These are phyloP conservation scores for Protophormia terraenovae DNA, from an alignment of 2,888 invertebrate species.

Conservation along the genomic window DNA sequence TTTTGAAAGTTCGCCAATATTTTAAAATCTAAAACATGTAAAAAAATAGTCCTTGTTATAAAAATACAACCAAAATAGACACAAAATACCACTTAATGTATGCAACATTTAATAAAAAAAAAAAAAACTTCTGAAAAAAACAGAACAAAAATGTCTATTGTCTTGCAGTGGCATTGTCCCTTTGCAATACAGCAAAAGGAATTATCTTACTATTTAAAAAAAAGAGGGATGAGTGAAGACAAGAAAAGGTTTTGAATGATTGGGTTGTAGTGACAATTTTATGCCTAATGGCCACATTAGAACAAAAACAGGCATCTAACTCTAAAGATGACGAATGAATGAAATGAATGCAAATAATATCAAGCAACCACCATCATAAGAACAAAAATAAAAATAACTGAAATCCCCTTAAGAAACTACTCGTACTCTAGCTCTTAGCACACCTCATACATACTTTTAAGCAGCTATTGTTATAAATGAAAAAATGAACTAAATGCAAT, in stretches of 20 bases:
- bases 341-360: conserved; percentile 62
- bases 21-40: conserved; percentile 3
- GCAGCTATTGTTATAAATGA: conserved; percentile 27
- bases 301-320: conserved; percentile 17
- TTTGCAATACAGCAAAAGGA: neutral
- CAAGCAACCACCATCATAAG: conserved; percentile 35
- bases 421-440: neutral
- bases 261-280: conserved; percentile 67
- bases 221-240: conserved; percentile 15
- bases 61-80: conserved; percentile 26
- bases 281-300: conserved; percentile 67
- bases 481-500: conserved; percentile 55
- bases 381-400: neutral
- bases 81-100: conserved; percentile 65
- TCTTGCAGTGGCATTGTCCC: conserved; percentile 55
- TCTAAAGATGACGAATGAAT: conserved; percentile 56
- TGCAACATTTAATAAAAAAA: conserved; percentile 44
- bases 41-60: neutral
- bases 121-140: neutral
- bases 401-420: conserved; percentile 60
- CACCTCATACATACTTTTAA: neutral
- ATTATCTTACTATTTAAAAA: too few species aligned
- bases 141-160: conserved; percentile 46
- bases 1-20: conserved; percentile 27
- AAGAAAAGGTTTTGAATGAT: conserved; percentile 61